A percentile compares a stretch with the other conserved stretches of the same genome.
These are phyloP conservation scores for Apis florea DNA, from an alignment of 1,140 invertebrate species.

Conservation along the genomic window DNA sequence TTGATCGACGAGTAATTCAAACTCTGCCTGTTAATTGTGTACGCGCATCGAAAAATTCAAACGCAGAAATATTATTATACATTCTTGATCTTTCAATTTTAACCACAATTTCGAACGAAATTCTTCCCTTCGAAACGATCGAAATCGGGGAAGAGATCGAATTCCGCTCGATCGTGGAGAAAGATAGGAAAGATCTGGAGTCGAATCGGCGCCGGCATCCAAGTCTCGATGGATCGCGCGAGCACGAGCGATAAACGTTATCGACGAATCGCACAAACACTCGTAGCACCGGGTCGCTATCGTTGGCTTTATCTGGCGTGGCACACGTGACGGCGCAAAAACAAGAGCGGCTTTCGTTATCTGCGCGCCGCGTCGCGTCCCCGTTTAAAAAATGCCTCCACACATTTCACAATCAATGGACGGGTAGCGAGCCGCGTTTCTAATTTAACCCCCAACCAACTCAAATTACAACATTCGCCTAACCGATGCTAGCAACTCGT, in stretches of 20 bases:
- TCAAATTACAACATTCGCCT: conserved; percentile 46
- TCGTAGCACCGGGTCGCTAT: conserved; percentile 1
- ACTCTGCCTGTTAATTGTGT: too few relatives aligned
- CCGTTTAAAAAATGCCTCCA: not conserved
- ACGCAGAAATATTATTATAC: too few relatives aligned
- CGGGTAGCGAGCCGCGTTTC: conserved; percentile 32
- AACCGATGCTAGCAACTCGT: conserved; percentile 56
- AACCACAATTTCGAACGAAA: too few relatives aligned
- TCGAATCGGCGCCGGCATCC: not conserved
- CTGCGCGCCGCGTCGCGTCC: conserved; percentile 14
- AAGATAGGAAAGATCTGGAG: not conserved
- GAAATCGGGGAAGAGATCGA: not conserved
- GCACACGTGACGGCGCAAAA: conserved; percentile 33
- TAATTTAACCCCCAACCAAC: conserved; percentile 52
- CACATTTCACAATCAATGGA: conserved; percentile 56
- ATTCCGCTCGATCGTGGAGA: not conserved
- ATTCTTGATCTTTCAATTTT: too few relatives aligned
- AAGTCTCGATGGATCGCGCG: not conserved
- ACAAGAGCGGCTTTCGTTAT: conserved; percentile 39
- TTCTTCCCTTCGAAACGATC: too few relatives aligned
- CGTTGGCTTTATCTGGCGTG: conserved; percentile 25
- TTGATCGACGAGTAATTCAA: too few relatives aligned
- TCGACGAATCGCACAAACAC: conserved; percentile 42
- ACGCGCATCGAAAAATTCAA: too few relatives aligned
- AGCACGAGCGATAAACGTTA: conserved; percentile 31